Base-by-base conservation (phyloP, 2,797 vertebrate genomes). In the Adrianichthys oophorus region DNA sequence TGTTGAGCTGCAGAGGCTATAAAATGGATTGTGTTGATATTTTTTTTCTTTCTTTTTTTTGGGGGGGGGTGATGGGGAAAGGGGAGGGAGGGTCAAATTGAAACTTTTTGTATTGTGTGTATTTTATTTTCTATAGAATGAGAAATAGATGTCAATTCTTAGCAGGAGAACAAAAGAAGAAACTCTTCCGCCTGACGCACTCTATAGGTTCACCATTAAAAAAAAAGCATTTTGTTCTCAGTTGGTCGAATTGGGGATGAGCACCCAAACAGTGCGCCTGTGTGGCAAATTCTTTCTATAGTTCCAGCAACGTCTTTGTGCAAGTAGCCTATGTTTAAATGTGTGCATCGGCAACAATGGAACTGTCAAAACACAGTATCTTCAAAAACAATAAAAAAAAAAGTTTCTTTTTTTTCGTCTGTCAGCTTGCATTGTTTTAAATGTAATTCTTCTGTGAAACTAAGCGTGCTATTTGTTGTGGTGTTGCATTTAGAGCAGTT, bases 351-450 rank as follows among this genome's bases (percentile, higher is more conserved):
- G 89, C 89, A 88, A 90, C 87, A 88, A 89, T 87, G 87, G 88
- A 90, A 90, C 88, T 92, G 89, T 91, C 88, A 88, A 87, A 88
- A 90, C 83, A 87, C 87, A 89, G 85, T 91, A 90, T 90, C 82
- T 90, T 91, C 85, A 90, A 91, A 86, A 92, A 91, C 89, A 92
- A 91, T 88, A 91, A 78, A 69, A 77, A 69, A 77, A 55, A 56
- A 59, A 41, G 18, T 15, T 44, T 56, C 41, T 52, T 52, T 80
- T 90, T 89, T 83, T 88, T 85, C 88, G 90, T 92, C 89, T 88
- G 89, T 92, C 90, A 91, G 90, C 91, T 91, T 91, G 91, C 90
- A 92, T 92, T 91, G 91, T 90, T 93, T 91, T 89, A 91, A 91
- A 91, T 90, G 90, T 92, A 92, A 90, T 88, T 92, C 74, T 91